Conservation (phyloP, 2,797 vertebrate species). For the Pelochelys cantorii region DNA sequence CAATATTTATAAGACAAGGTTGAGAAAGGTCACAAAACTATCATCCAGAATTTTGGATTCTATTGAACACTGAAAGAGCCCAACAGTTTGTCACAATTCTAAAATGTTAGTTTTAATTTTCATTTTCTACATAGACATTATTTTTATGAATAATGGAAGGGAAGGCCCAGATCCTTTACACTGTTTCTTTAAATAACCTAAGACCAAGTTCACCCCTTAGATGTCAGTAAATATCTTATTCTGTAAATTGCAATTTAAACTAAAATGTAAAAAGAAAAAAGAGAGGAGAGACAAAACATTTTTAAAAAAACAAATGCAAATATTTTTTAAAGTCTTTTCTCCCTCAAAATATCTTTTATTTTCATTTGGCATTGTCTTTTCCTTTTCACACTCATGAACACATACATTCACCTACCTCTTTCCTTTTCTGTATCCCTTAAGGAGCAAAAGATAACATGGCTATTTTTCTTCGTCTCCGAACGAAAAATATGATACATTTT, state of each 20-base stretch:
- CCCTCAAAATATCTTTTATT: neutral
- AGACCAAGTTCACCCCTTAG: neutral
- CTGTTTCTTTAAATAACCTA: neutral
- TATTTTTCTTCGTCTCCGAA: neutral
- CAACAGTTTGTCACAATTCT: neutral
- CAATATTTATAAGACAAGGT: neutral
- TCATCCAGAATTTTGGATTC: neutral
- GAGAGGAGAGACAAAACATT: neutral
- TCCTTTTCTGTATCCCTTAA: neutral
- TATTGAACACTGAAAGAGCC: neutral
- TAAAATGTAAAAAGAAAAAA: neutral
- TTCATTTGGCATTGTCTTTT: fast-evolving
- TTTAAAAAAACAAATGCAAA: neutral
- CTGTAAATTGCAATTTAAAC: neutral
- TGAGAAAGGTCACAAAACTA: neutral
- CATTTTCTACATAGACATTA: neutral
- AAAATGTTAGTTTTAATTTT: neutral
- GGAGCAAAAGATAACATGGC: neutral
- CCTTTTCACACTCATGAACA: neutral
- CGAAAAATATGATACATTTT: neutral
- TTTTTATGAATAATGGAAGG: neutral
- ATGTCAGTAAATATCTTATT: neutral
- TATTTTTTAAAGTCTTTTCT: neutral
- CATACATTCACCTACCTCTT: neutral
- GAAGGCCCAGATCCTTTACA: neutral